Base-by-base conservation (phyloP, 2,113 vertebrate genomes). In the Orthonyx spaldingii region DNA sequence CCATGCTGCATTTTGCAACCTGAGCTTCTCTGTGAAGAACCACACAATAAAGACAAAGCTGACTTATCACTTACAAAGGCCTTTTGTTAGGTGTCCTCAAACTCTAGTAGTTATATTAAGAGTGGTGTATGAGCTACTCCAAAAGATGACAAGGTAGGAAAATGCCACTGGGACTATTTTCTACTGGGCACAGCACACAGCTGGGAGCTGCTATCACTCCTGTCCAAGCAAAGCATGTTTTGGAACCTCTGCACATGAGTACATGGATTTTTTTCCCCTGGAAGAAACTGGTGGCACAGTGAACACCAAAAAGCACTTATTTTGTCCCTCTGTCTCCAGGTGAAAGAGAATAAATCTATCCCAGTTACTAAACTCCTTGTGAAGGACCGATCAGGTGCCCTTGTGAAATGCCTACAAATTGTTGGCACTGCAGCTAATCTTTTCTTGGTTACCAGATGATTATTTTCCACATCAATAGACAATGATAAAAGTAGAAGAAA, bases 381-480 rank as follows among this genome's bases (percentile, higher is more conserved):
- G 59, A 78, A 83, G 68, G 10, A 44, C 42, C n/a, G 47, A 42
- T 11, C 39, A 50, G 42, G 61, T 41, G 23, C 19, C 79, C 52
- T 66, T 89, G 52, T 81, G 85, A 89, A 95, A 96, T 42, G 50
- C 37, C 53, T 49, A 44, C 64, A 75, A 55, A 55, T 35, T 39
- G 69, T 52, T 97, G 92, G 89, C 93, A 85, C 63, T 90, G 68
- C 52, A 95, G 76, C 76, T 95, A 61, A 83, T 84, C 83, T 93
- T 82, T 89, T 88, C 93, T 83, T 64, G 89, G 85, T 95, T 86
- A 91, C 66, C 80, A 82, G 74, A 85, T 91, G 55, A 96, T 87
- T 97, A 50, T 95, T 97, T 95, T 96, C 84, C 76, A 92, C 91
- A 63, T 57, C 84, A 87, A 53, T 76, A 76, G 49, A 75, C 63